Conservation (phyloP, 2,797 vertebrate species). For the Premnoplex brunnescens region DNA sequence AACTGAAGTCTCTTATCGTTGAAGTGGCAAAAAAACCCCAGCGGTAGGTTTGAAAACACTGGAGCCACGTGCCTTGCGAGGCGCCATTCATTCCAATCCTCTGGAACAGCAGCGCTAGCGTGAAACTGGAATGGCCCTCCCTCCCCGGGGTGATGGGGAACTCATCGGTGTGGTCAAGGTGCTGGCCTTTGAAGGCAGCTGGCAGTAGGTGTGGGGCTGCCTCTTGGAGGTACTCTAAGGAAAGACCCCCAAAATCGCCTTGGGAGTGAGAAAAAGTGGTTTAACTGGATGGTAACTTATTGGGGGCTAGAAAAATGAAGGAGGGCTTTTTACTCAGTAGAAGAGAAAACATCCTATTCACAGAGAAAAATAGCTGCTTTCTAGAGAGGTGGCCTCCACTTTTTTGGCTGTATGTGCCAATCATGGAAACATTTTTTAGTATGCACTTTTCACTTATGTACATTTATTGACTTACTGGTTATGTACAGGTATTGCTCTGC, state of each 20-base stretch:
- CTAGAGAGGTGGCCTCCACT: neutral
- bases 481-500: accelerated
- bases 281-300: neutral
- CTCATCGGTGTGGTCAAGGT: too few relatives aligned
- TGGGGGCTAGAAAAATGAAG: neutral
- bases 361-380: neutral
- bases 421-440: neutral
- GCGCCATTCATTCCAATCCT: neutral
- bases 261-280: neutral
- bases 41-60: accelerated
- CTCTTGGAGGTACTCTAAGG: too few relatives aligned
- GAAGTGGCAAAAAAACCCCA: neutral
- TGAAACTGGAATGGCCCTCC: too few relatives aligned
- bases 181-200: neutral
- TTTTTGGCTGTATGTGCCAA: accelerated
- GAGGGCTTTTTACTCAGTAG: neutral
- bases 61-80: neutral
- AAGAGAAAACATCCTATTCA: neutral
- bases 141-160: too few relatives aligned
- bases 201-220: neutral
- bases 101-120: neutral
- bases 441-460: accelerated
- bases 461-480: neutral
- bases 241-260: neutral
- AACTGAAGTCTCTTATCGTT: accelerated